Evolutionary conservation across 1,140 invertebrate genomes (phyloP).

Genomic region (Latrodectus geometricus): DNA sequence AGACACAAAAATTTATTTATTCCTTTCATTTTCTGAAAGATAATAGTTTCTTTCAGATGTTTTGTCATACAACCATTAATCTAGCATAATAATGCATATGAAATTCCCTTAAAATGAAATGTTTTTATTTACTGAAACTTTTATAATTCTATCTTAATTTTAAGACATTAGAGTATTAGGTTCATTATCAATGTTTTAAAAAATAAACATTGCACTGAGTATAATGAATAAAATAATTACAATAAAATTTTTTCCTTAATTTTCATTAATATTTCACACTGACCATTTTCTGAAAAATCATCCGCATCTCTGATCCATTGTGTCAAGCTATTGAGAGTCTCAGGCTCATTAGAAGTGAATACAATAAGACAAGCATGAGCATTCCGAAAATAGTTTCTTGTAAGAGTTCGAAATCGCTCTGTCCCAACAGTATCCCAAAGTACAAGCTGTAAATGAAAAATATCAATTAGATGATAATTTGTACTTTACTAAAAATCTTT

Average conservation of each 20-base stretch:
- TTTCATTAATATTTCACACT: neutral
- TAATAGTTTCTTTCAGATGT: no score
- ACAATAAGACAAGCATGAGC: constrained; percentile 62
- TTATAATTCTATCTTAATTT: no score
- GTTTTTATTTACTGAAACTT: no score
- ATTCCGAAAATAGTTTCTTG: constrained; percentile 62
- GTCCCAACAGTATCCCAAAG: constrained; percentile 63
- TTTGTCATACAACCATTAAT: no score
- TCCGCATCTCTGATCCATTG: constrained; percentile 54
- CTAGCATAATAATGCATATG: no score
- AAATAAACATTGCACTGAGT: neutral
- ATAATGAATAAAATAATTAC: neutral
- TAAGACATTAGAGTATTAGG: no score
- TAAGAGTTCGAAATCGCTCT: constrained; percentile 62
- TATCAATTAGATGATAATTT: no score
- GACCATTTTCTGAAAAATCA: constrained; percentile 56
- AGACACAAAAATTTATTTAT: no score
- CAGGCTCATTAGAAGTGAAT: constrained; percentile 58
- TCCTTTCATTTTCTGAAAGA: no score
- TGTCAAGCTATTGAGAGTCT: constrained; percentile 49
- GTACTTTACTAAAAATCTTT: no score
- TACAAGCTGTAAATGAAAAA: constrained; percentile 25
- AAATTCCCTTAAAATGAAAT: no score
- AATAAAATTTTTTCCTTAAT: neutral
- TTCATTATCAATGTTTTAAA: neutral